These are phyloP conservation scores for Sarotherodon lohbergeri DNA, from an alignment of 2,113 vertebrate species.

Conservation along the genomic window DNA sequence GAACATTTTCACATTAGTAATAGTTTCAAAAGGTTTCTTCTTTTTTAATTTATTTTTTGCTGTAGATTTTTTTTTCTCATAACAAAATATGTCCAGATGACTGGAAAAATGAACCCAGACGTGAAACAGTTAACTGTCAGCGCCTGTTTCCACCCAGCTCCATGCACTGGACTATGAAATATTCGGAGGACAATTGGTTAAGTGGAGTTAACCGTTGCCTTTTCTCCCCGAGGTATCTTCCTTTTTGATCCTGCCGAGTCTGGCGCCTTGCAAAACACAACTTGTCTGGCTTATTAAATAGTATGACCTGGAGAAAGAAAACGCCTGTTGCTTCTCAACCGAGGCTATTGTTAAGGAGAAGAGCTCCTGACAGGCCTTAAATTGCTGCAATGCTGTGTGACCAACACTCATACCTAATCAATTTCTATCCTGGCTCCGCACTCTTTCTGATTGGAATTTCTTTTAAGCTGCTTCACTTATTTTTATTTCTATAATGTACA, in stretches of 20 bases:
- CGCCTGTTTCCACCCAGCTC: slow-evolving; percentile 55
- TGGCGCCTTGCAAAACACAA: slow-evolving; percentile 82
- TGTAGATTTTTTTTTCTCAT: neutral
- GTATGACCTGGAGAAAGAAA: slow-evolving; percentile 74
- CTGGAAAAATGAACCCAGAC: neutral
- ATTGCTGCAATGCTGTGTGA: slow-evolving; percentile 73
- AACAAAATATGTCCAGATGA: neutral
- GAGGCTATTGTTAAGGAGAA: slow-evolving; percentile 70
- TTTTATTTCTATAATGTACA: neutral
- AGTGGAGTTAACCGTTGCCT: slow-evolving; percentile 76
- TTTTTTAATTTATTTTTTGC: neutral
- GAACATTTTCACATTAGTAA: neutral
- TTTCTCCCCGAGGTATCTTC: slow-evolving; percentile 80
- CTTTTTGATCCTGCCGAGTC: slow-evolving; percentile 77
- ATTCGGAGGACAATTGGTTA: slow-evolving; percentile 78
- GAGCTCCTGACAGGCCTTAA: slow-evolving; percentile 70
- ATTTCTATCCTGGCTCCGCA: slow-evolving; percentile 34
- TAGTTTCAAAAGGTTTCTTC: neutral
- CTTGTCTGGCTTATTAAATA: slow-evolving; percentile 84
- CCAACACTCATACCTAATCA: slow-evolving; percentile 70
- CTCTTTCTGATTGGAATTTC: neutral
- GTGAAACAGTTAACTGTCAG: slow-evolving; percentile 63
- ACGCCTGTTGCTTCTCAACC: slow-evolving; percentile 74
- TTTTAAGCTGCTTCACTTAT: neutral
- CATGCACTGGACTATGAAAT: slow-evolving; percentile 69